Conservation (phyloP, 2,888 invertebrate species). For the Pasiphila rectangulata region DNA sequence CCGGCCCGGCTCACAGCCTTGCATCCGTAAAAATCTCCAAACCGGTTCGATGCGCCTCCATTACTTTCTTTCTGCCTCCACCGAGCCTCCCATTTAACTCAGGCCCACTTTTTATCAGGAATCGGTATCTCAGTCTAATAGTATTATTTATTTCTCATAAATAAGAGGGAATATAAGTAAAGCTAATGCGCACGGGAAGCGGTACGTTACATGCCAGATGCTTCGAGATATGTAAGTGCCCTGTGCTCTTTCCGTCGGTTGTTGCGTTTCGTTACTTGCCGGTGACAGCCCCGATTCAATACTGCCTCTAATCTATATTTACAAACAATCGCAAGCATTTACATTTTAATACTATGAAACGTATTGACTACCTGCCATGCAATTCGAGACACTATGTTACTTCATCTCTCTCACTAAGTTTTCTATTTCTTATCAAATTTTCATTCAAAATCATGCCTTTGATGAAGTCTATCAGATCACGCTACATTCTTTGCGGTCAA, state of each 20-base stretch:
- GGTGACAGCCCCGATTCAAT: slow-evolving; percentile 58
- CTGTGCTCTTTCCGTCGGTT: slow-evolving; percentile 54
- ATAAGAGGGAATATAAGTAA: slow-evolving; percentile 77
- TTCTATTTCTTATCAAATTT: no score
- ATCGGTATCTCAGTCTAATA: slow-evolving; percentile 81
- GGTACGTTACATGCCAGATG: slow-evolving; percentile 73
- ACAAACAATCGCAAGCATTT: slow-evolving; percentile 53
- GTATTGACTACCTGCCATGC: no score
- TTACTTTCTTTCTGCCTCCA: slow-evolving; percentile 80
- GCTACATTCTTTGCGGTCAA: no score
- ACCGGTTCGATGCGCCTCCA: slow-evolving; percentile 80
- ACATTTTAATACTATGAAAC: slow-evolving; percentile 32
- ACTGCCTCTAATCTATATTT: slow-evolving; percentile 51
- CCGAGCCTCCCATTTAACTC: slow-evolving; percentile 79
- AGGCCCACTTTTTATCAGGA: slow-evolving; percentile 80
- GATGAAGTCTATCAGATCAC: no score
- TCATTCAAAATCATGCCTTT: no score
- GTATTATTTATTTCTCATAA: slow-evolving; percentile 81
- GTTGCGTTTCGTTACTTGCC: slow-evolving; percentile 61
- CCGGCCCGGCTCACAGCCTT: slow-evolving; percentile 66
- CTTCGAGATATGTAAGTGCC: slow-evolving; percentile 68
- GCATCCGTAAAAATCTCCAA: slow-evolving; percentile 81
- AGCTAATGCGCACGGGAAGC: slow-evolving; percentile 75
- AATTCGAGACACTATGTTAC: not conserved
- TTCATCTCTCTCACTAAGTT: slow-evolving; percentile 4